Percentiles rank a stretch among this genome's conserved stretches.
These are phyloP conservation scores for Mystacornis crossleyi DNA, from an alignment of 2,113 vertebrate genomes.

Conservation along the genomic window DNA sequence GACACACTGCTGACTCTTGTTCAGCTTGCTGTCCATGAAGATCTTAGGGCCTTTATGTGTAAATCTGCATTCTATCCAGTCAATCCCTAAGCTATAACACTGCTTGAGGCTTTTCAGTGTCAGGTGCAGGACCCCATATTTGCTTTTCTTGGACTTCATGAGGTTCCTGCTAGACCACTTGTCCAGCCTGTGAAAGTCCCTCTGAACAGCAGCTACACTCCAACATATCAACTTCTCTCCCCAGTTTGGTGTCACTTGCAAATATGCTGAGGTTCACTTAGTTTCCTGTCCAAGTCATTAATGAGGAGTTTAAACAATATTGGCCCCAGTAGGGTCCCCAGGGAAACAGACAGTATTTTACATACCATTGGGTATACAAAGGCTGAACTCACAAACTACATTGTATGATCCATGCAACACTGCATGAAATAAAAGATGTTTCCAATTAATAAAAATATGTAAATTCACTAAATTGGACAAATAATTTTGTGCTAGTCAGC, in stretches of 20 bases:
- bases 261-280: not conserved
- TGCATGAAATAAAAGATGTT: not conserved
- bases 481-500: not conserved
- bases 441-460: not conserved
- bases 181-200: not conserved
- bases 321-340: not conserved
- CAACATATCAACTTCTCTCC: not conserved
- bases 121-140: not conserved
- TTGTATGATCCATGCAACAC: not conserved
- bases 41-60: not conserved
- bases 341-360: not conserved
- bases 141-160: not conserved
- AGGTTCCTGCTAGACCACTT: not conserved
- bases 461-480: not conserved
- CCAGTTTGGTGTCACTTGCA: not conserved
- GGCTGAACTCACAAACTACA: not conserved
- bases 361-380: not conserved
- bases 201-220: not conserved
- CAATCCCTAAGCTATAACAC: not conserved
- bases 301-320: not conserved
- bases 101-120: not conserved
- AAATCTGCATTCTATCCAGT: not conserved
- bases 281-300: not conserved
- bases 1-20: not conserved
- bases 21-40: not conserved